Base-by-base conservation (phyloP, 2,797 vertebrate species). In the Gymnoscopelus braueri region DNA sequence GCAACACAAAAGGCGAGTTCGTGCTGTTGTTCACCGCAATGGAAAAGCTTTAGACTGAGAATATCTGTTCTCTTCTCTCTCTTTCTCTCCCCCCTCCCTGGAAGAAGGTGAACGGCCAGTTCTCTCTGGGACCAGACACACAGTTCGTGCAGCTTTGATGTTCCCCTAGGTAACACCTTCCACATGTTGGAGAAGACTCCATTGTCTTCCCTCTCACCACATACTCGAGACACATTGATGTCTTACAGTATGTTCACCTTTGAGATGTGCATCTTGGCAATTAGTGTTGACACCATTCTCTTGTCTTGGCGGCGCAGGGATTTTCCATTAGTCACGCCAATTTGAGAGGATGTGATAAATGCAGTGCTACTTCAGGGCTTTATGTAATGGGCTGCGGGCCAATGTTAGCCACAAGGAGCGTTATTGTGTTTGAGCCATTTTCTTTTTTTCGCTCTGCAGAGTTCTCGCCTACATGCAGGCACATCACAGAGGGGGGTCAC, bases 401-500 rank as follows among this genome's bases (percentile, higher is more conserved):
- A 63, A 54, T 39, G 14, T 65, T 19, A 48, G 60, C 67, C 79
- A 90, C 86, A 91, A 91, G 69, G 74, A 72, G 74, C 14, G 55
- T 57, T 86, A 90, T 90, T 91, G 80, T 92, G 74, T 50, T 44
- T 8, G 39, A 69, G 65, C 62, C 60, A 69, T 81, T 88, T 60
- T 81, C 65, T 80, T 74, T 84, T 74, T 44, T 44, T 44, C 9
- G 23, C 81, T 74, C 85, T 74, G n/a, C 49, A 1, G 48, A 79
- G 73, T 82, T 80, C 74, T 81, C 80, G 82, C 87, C 88, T 75
- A 88, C 87, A 61, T 52, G 56, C 39, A 75, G 79, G 54, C 49
- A 64, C 78, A 89, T 87, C 79, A 86, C 79, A 87, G 76, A 78
- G 77, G 83, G 53, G 69, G 71, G 78, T 88, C 84, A 80, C 81